Evolutionary conservation across 2,797 vertebrate species (phyloP).

Genomic region (Lagocephalus sceleratus): DNA sequence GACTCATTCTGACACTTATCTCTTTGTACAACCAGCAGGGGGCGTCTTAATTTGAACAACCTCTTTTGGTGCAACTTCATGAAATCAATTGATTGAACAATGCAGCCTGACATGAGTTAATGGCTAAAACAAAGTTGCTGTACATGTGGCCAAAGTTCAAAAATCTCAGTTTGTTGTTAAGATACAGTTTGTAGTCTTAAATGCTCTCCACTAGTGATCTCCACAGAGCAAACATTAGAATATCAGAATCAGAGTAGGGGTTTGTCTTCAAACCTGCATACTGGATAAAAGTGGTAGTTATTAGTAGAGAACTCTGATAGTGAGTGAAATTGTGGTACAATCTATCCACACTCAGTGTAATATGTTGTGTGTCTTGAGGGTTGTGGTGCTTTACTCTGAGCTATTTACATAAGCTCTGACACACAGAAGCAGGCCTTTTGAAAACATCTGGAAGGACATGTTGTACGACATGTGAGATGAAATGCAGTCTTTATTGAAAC

Average conservation of each 20-base stretch:
- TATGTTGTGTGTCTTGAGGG: slow-evolving; percentile 28
- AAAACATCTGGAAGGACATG: slow-evolving; percentile 3
- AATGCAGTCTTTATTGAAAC: not conserved
- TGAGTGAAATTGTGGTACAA: not conserved
- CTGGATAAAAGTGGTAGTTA: too few relatives aligned
- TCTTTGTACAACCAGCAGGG: slow-evolving; percentile 49
- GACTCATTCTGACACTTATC: not conserved
- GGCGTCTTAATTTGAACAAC: slow-evolving; percentile 36
- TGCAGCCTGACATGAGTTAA: not conserved
- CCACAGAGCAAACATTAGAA: not conserved
- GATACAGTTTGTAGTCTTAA: not conserved
- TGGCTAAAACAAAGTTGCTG: not conserved
- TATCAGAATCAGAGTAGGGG: not conserved
- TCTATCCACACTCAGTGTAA: not conserved
- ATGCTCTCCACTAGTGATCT: not conserved
- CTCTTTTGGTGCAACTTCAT: slow-evolving; percentile 1
- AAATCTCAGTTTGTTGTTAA: not conserved
- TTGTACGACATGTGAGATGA: not conserved
- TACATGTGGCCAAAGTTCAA: not conserved
- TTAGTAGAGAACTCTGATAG: too few relatives aligned
- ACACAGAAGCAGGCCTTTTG: not conserved
- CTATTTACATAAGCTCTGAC: slow-evolving; percentile 28
- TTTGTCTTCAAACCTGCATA: not conserved
- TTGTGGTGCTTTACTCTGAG: slow-evolving; percentile 2
- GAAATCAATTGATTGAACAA: slow-evolving; percentile 1